phyloP scores from a whole-genome alignment of 2,113 vertebrate species.

The Andinoacara biseriatus region DNA sequence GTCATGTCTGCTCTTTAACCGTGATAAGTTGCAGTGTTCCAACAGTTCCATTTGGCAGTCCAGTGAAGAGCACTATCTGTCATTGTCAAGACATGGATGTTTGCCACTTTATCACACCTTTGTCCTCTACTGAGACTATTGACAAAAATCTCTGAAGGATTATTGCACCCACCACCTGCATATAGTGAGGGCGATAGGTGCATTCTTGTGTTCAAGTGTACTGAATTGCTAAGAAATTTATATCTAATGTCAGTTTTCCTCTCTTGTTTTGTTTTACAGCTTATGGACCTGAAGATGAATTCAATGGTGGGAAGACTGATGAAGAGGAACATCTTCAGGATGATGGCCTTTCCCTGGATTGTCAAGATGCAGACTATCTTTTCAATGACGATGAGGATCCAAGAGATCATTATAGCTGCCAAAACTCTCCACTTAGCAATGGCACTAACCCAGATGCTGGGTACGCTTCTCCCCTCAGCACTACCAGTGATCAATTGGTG shows the following conservation, averaged over 20 bases:
- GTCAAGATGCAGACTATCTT: constrained; percentile 89
- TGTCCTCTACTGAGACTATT: constrained; percentile 75
- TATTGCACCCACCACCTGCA: constrained; percentile 55
- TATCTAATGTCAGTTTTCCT: constrained; percentile 34
- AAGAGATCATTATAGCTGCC: constrained; percentile 91
- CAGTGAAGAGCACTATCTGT: constrained; percentile 76
- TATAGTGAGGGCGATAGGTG: neutral
- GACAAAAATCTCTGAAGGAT: constrained; percentile 72
- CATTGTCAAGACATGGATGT: constrained; percentile 82
- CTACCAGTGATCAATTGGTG: constrained; percentile 90
- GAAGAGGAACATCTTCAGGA: constrained; percentile 90
- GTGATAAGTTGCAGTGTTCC: constrained; percentile 70
- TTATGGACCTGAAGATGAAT: constrained; percentile 95
- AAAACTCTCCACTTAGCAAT: constrained; percentile 96
- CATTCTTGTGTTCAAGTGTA: neutral
- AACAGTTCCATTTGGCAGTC: constrained; percentile 76
- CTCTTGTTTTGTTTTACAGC: constrained; percentile 83
- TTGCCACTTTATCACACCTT: constrained; percentile 79
- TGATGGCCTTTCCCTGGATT: constrained; percentile 88
- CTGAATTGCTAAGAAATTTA: neutral
- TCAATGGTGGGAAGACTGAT: constrained; percentile 89
- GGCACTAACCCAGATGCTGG: constrained; percentile 95
- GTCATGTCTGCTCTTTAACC: constrained; percentile 60
- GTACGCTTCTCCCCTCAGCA: constrained; percentile 95
- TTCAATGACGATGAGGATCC: constrained; percentile 90